Conservation (phyloP, 2,797 vertebrate genomes). For the Sebastes trivittatus region DNA sequence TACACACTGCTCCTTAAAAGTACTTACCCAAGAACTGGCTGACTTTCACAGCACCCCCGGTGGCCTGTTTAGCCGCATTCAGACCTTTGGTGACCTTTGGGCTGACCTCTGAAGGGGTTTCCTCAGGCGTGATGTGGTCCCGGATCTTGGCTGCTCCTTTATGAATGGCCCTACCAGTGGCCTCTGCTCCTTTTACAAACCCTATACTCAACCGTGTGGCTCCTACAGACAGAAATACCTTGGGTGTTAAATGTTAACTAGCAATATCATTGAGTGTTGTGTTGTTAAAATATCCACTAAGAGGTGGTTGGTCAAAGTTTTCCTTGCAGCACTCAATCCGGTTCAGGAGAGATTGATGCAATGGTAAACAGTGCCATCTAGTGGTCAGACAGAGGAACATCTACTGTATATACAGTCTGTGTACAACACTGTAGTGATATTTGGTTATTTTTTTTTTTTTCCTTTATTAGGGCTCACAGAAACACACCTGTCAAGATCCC, state of each 20-base stretch:
- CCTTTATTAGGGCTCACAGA: neutral
- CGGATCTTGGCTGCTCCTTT: conserved; percentile 91
- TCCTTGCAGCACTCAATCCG: neutral
- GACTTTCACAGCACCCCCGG: conserved; percentile 91
- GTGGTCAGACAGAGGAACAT: conserved; percentile 4
- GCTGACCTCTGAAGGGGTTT: conserved; percentile 91
- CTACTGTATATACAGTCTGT: neutral
- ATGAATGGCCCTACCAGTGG: conserved; percentile 92
- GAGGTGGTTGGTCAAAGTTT: neutral
- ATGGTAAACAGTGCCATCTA: conserved; percentile 47
- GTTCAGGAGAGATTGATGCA: neutral
- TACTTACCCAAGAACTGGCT: conserved; percentile 91
- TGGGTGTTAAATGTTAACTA: neutral
- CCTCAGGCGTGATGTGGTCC: conserved; percentile 91
- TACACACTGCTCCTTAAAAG: too few relatives aligned
- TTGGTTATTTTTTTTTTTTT: too few relatives aligned
- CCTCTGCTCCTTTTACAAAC: conserved; percentile 90
- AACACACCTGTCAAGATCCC: conserved; percentile 90
- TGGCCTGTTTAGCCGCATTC: conserved; percentile 88
- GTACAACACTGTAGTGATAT: neutral
- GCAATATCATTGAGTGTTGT: neutral
- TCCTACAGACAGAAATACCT: conserved; percentile 77
- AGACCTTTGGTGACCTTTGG: conserved; percentile 88
- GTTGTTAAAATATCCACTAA: neutral
- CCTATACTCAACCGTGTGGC: conserved; percentile 89